A percentile compares a stretch with the other conserved stretches of the same genome.
phyloP scores from a whole-genome alignment of 2,888 invertebrate genomes.

The Coelogynopora nodosa region DNA sequence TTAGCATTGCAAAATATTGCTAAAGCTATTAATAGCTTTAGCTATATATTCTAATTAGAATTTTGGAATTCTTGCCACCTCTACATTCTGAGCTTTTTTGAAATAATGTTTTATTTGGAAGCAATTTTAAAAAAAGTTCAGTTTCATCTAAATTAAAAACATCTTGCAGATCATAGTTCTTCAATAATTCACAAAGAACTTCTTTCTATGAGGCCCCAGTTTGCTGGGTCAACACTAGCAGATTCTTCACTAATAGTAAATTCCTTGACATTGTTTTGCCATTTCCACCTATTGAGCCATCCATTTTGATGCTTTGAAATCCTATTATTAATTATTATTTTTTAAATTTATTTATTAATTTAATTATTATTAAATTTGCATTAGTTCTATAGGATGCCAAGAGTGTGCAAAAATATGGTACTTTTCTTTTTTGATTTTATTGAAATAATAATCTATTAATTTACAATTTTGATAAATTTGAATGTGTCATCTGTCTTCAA shows the following conservation, averaged over 20 bases:
- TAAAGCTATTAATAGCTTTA: no score
- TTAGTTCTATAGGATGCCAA: no score
- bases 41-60: no score
- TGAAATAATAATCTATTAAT: no score
- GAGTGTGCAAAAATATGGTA: no score
- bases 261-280: constrained; percentile 7
- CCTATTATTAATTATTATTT: not conserved
- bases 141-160: constrained; percentile 25
- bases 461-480: no score
- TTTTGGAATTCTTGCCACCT: not conserved
- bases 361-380: constrained; percentile 14
- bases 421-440: no score
- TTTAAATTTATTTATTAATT: not conserved
- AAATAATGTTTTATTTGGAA: constrained; percentile 11
- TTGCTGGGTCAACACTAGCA: not conserved
- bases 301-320: constrained; percentile 34
- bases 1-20: constrained; percentile 15
- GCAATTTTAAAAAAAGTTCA: not conserved
- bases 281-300: constrained; percentile 6
- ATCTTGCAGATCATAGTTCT: not conserved
- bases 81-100: not conserved
- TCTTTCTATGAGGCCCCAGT: not conserved
- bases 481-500: no score
- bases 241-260: constrained; percentile 7
- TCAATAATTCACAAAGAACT: constrained; percentile 19